Evolutionary conservation across 2,113 vertebrate genomes (phyloP).

Genomic region (Bufo gargarizans): DNA sequence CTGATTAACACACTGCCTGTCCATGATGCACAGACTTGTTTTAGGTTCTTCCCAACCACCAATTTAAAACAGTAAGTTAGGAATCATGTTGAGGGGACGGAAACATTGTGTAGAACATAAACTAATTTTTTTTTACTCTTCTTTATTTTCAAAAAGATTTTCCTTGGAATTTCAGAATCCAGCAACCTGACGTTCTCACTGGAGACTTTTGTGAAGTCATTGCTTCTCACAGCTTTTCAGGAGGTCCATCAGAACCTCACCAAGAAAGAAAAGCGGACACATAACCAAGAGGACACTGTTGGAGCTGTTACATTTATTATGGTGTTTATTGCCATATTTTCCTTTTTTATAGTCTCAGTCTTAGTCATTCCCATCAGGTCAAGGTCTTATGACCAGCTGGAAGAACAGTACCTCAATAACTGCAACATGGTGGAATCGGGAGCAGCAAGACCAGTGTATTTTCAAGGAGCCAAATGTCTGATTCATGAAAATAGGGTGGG

Average conservation of each 20-base stretch:
- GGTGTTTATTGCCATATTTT: constrained; percentile 45
- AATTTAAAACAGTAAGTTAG: not conserved
- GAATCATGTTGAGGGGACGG: too few species aligned
- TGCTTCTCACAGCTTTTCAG: not conserved
- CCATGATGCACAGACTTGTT: not conserved
- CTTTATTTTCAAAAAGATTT: not conserved
- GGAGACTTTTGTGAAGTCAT: constrained; percentile 3
- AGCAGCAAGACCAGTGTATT: not conserved
- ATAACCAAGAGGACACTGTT: not conserved
- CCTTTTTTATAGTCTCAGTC: constrained; percentile 38
- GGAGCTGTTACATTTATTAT: constrained; percentile 25
- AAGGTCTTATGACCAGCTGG: constrained; percentile 20
- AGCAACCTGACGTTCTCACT: constrained; percentile 19
- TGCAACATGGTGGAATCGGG: not conserved
- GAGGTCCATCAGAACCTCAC: constrained; percentile 11
- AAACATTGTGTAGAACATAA: not conserved
- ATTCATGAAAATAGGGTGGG: constrained; percentile 14
- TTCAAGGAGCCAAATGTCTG: not conserved
- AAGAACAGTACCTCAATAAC: not conserved
- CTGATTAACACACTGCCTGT: too few species aligned
- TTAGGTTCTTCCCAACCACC: not conserved
- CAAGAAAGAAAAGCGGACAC: not conserved
- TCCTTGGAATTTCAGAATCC: not conserved
- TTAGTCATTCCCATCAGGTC: constrained; percentile 45
- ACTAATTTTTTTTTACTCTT: not conserved